Percentiles rank a stretch among this genome's conserved stretches.
phyloP scores from a whole-genome alignment of 2,113 vertebrate species.

The Istiophorus platypterus region DNA sequence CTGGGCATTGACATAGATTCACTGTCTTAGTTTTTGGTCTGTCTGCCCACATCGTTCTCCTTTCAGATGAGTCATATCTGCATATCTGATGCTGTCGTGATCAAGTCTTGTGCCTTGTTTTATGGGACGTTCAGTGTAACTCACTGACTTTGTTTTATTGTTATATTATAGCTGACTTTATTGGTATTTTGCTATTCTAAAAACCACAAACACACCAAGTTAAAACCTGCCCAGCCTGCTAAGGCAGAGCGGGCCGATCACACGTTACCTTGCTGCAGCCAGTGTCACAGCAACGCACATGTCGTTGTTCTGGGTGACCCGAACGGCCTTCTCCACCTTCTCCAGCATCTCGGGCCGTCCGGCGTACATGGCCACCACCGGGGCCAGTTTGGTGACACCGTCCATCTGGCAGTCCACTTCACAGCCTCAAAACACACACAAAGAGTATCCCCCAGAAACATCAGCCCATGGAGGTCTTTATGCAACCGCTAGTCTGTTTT shows the following conservation, averaged over 20 bases:
- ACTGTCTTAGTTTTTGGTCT: no score
- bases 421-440: conserved; percentile 62
- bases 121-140: neutral
- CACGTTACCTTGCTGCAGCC: conserved; percentile 75
- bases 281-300: conserved; percentile 76
- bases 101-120: no score
- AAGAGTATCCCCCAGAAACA: neutral
- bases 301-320: conserved; percentile 79
- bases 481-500: no score
- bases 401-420: conserved; percentile 79
- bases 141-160: neutral
- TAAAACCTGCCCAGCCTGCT: neutral
- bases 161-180: no score
- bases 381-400: conserved; percentile 76
- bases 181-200: no score
- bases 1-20: no score
- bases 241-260: neutral
- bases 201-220: no score
- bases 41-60: no score
- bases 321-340: conserved; percentile 69
- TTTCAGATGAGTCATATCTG: no score
- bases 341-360: conserved; percentile 77
- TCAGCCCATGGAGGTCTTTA: neutral
- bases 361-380: conserved; percentile 76
- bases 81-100: no score